These are phyloP conservation scores for Abrostola tripartita DNA, from an alignment of 2,888 invertebrate genomes.

Conservation along the genomic window DNA sequence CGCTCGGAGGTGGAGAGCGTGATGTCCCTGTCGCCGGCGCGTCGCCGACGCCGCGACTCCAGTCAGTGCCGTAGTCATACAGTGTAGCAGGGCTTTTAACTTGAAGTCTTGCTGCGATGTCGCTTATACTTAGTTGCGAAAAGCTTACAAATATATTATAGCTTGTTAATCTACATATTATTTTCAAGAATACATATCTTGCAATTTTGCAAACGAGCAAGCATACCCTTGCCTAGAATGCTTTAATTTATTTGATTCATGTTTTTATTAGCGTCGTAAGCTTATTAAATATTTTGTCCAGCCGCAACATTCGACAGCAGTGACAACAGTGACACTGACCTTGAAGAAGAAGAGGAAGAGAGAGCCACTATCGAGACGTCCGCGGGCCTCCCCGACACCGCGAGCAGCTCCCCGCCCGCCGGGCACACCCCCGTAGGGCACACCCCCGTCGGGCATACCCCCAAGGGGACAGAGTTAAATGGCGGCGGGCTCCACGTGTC, in stretches of 20 bases:
- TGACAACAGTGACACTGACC: constrained; percentile 79
- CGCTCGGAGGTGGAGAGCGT: constrained; percentile 48
- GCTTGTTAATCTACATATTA: too few relatives aligned
- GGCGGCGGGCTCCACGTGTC: constrained; percentile 21
- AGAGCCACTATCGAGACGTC: constrained; percentile 33
- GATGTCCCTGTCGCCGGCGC: constrained; percentile 41
- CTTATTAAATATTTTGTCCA: constrained; percentile 38
- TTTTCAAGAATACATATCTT: too few relatives aligned
- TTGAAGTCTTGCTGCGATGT: background rate
- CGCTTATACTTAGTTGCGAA: background rate
- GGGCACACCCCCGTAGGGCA: background rate
- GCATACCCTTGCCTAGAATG: too few relatives aligned
- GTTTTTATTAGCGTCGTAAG: too few relatives aligned
- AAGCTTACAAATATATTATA: too few relatives aligned
- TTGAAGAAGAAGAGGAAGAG: constrained; percentile 55
- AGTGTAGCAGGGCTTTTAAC: background rate
- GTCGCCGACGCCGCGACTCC: constrained; percentile 66
- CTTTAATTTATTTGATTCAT: too few relatives aligned
- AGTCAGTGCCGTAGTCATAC: constrained; percentile 55
- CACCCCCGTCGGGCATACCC: background rate
- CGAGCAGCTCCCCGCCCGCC: constrained; percentile 6
- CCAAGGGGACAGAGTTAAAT: constrained; percentile 2
- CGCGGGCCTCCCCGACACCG: constrained; percentile 17
- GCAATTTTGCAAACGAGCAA: too few relatives aligned
- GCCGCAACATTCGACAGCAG: constrained; percentile 82